Conservation (phyloP, 1,140 invertebrate species). For the Rhopalosiphum padi region DNA sequence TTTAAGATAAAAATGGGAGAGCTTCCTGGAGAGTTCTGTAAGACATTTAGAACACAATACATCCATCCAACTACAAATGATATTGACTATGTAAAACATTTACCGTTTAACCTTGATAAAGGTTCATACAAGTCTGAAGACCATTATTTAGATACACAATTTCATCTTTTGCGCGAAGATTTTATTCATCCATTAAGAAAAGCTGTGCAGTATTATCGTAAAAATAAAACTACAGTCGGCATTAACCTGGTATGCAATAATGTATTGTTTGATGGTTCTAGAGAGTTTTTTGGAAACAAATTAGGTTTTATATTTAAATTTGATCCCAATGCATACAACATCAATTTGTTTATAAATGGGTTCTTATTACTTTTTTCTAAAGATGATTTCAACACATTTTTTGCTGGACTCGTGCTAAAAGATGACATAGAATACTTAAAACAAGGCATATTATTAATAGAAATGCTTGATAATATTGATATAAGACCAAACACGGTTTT, state of each 20-base stretch:
- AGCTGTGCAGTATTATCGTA: conserved; percentile 50
- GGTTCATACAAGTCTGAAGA: conserved; percentile 65
- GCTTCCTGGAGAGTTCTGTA: conserved; percentile 43
- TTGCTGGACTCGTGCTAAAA: conserved; percentile 63
- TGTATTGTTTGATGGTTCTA: conserved; percentile 50
- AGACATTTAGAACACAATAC: conserved; percentile 31
- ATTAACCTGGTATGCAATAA: conserved; percentile 1
- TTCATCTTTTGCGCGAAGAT: conserved; percentile 69
- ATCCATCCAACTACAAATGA: conserved; percentile 53
- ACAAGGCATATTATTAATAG: conserved; percentile 45
- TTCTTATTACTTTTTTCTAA: conserved; percentile 47
- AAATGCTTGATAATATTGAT: conserved; percentile 61
- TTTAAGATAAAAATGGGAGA: conserved; percentile 38
- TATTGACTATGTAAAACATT: conserved; percentile 39
- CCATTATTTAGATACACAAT: conserved; percentile 70
- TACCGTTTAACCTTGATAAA: conserved; percentile 60
- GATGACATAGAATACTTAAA: conserved; percentile 59
- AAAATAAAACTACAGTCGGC: conserved; percentile 34
- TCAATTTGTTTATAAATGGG: conserved; percentile 51
- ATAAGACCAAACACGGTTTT: conserved; percentile 63
- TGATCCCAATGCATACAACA: not conserved
- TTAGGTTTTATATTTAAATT: conserved; percentile 50
- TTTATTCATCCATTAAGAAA: conserved; percentile 61
- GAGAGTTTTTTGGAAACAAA: conserved; percentile 50
- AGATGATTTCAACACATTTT: conserved; percentile 63